Percentiles rank a stretch among this genome's conserved stretches.
Conservation (phyloP, 2,888 invertebrate genomes). For the Microctonus hyperodae region DNA sequence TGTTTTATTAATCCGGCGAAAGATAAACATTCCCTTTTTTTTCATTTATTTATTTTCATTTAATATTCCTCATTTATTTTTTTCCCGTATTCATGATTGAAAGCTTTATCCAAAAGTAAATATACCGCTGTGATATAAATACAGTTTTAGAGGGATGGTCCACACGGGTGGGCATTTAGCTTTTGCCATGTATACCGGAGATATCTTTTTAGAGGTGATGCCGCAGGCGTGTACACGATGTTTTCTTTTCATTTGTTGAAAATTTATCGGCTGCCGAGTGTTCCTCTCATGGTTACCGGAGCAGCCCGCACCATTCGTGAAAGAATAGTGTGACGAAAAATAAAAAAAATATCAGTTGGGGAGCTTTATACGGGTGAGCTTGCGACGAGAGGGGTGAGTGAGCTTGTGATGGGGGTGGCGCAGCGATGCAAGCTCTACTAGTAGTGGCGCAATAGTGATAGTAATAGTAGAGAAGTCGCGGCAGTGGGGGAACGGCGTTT, state of each 20-base stretch:
- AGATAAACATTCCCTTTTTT: no score
- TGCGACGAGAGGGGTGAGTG: constrained; percentile 18
- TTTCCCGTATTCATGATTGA: not conserved
- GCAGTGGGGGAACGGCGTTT: not conserved
- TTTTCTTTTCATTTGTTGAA: constrained; percentile 50
- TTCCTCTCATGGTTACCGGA: constrained; percentile 33
- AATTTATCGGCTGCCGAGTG: constrained; percentile 49
- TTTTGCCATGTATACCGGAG: constrained; percentile 27
- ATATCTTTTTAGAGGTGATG: constrained; percentile 37
- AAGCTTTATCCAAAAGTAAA: not conserved
- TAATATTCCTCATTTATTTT: no score
- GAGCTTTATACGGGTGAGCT: constrained; percentile 1
- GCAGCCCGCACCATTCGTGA: not conserved
- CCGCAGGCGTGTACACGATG: constrained; percentile 36
- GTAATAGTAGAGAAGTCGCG: not conserved
- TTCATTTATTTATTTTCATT: no score
- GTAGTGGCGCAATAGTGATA: not conserved
- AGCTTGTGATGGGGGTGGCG: no score
- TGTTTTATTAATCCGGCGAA: not conserved
- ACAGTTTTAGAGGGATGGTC: not conserved
- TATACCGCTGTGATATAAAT: constrained; percentile 5
- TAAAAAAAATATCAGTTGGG: constrained; percentile 5
- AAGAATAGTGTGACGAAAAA: constrained; percentile 6
- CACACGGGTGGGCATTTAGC: constrained; percentile 33
- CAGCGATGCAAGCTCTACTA: not conserved